Evolutionary conservation across 2,888 invertebrate genomes (phyloP), one percentile per base, ranked within the genome.

Genomic region (Sphaerophoria rueppellii): DNA sequence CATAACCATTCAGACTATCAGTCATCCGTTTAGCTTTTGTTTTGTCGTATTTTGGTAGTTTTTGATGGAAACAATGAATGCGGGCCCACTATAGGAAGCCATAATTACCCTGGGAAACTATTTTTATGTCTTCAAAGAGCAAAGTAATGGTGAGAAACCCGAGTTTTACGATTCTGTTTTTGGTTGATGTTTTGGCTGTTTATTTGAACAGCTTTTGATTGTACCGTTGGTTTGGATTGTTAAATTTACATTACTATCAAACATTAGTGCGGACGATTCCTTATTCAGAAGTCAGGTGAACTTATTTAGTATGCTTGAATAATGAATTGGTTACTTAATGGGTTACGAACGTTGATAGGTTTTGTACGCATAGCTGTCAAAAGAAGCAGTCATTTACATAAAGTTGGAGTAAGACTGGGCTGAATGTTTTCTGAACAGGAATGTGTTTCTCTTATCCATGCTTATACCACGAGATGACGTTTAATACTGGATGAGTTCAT

Each of bases 91-190:
- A 14, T 70, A 63, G 82, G 65, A 83, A 75, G 55, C 57, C 71
- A 14, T 83, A 54, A 76, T 83, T 61, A 75, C 72, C 75, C 69
- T 83, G 80, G 80, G 83, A 83, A 83, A 52, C 55, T 70, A 50
- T 40, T 54, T 54, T 54, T 52, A 37, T 35, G 52, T 46, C 43
- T 43, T 43, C 9, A 11, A 40, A 40, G 9, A 43, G 40, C 40
- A 32, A 11, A 58, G 6, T 52, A 46, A 48, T 73, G 82, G 82
- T 78, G 82, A 69, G 78, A 74, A 79, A 67, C 75, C 75, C 46
- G 40, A 14, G 52, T 37, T 52, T 52, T n/a, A 50, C n/a, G 7
- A 12, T 6, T n/a, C 14, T 65, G 35, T 65, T 50, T 67, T 52
- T 1, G 40, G 63, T 46, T 4, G 34, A 50, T 14, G 35, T 35